These are phyloP conservation scores for Tyto alba DNA, from an alignment of 2,113 vertebrate genomes.

Conservation along the genomic window DNA sequence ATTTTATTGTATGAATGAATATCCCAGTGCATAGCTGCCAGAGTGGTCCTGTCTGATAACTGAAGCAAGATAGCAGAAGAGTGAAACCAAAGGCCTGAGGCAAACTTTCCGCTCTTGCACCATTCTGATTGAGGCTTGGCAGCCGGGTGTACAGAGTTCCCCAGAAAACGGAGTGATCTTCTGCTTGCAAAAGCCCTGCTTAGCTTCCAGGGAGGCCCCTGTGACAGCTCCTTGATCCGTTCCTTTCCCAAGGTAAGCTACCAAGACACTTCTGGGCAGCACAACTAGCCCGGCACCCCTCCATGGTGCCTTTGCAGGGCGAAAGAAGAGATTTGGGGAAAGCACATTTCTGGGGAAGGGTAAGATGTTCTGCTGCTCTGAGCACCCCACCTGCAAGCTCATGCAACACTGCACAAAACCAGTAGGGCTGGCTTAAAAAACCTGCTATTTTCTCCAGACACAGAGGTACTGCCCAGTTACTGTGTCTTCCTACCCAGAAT, in stretches of 20 bases:
- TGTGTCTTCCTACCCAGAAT: not conserved
- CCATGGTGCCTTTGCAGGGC: not conserved
- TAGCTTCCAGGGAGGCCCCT: not conserved
- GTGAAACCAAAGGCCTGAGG: not conserved
- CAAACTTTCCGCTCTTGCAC: not conserved
- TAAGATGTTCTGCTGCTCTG: not conserved
- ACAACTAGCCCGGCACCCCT: not conserved
- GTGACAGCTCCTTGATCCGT: not conserved
- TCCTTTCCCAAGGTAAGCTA: not conserved
- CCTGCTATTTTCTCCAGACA: fast-evolving
- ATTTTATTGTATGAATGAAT: not conserved
- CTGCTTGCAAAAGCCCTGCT: not conserved
- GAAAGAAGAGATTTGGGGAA: not conserved
- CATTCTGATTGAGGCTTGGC: not conserved
- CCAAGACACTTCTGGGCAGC: not conserved
- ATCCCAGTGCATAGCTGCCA: not conserved
- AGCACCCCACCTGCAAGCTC: not conserved
- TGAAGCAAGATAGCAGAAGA: not conserved
- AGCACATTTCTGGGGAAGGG: not conserved
- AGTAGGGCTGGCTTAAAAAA: not conserved
- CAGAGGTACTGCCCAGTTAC: not conserved
- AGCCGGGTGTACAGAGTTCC: not conserved
- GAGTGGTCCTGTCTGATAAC: not conserved
- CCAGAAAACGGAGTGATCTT: not conserved
- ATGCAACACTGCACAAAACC: not conserved